Base-by-base conservation (phyloP, 2,797 vertebrate genomes). In the Pelochelys cantorii region DNA sequence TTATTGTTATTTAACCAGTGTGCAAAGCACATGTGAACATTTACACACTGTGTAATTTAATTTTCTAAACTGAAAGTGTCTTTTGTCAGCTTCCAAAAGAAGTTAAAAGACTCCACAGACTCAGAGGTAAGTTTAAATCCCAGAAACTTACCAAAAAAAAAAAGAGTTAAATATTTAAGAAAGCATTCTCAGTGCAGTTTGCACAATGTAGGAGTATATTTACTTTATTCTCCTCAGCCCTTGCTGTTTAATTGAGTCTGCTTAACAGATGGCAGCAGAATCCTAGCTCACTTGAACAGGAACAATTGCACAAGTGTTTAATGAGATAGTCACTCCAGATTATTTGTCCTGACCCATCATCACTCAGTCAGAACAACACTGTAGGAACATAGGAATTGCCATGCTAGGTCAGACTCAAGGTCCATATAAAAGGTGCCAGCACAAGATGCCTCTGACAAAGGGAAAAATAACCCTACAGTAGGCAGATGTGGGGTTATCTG, bases 251-350 rank as follows among this genome's bases (percentile, higher is more conserved):
- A 94, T 11, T 84, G 94, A 88, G 57, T 71, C 94, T 95, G 94
- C n/a, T 31, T 78, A 94, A 94, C 96, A 97, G 94, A 97, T 93
- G 95, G 95, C 93, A 89, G 90, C 86, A 94, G 94, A 91, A 94
- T 65, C 79, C 37, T 2, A 68, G 42, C 81, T 93, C 81, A 55
- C 89, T 87, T 74, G 91, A 85, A 84, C 14, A 90, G 48, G 83
- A 93, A 91, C 90, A 92, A 95, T 80, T 90, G 77, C 52, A 79
- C n/a, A 82, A 90, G 37, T 75, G 54, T 56, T 97, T 91, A 88
- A 96, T 77, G 95, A 96, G 93, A 86, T 34, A 85, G 84, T 92
- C 29, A 48, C 71, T 83, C 1, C 0, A 90, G 84, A 34, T 80
- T 71, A 57, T 34, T 74, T 20, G 84, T 71, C 60, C 1, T 1